These are phyloP conservation scores for Danaus plexippus DNA, from an alignment of 1,140 invertebrate genomes.

Conservation along the genomic window DNA sequence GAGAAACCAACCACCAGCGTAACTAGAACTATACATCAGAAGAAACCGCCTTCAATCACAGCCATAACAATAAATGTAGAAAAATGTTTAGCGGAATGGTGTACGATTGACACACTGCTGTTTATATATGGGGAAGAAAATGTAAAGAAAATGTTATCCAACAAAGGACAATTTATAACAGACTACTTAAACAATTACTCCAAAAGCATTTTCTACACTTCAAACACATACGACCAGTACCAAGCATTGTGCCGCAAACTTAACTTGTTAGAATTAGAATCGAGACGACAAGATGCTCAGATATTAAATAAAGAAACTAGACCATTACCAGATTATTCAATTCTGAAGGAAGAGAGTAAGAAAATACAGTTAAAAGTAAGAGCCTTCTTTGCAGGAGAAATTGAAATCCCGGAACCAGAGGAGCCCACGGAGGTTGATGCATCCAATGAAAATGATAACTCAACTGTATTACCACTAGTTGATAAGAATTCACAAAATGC, in stretches of 20 bases:
- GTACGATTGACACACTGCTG: slow-evolving; percentile 73
- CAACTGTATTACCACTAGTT: slow-evolving; percentile 69
- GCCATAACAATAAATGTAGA: slow-evolving; percentile 63
- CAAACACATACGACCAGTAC: slow-evolving; percentile 68
- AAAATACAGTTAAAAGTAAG: slow-evolving; percentile 72
- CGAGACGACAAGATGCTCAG: slow-evolving; percentile 64
- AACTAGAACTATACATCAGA: slow-evolving; percentile 13
- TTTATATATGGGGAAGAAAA: slow-evolving; percentile 73
- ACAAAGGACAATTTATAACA: slow-evolving; percentile 70
- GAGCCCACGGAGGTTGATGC: slow-evolving; percentile 20
- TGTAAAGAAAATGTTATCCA: slow-evolving; percentile 71
- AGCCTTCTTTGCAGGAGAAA: slow-evolving; percentile 68
- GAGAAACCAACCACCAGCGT: slow-evolving; percentile 21
- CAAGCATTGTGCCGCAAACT: slow-evolving; percentile 71
- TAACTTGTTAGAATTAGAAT: slow-evolving; percentile 72
- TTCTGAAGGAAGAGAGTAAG: slow-evolving; percentile 73
- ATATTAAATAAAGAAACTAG: slow-evolving; percentile 56
- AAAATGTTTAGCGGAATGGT: slow-evolving; percentile 73
- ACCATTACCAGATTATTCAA: slow-evolving; percentile 73
- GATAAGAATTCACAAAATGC: slow-evolving; percentile 73
- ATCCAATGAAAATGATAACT: slow-evolving; percentile 31
- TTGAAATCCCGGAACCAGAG: slow-evolving; percentile 42
- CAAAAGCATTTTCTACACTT: slow-evolving; percentile 55
- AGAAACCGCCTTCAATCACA: slow-evolving; percentile 45
- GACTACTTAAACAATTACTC: slow-evolving; percentile 70